Evolutionary conservation across 2,797 vertebrate species (phyloP).

Genomic region (Ctenopoma multispine): DNA sequence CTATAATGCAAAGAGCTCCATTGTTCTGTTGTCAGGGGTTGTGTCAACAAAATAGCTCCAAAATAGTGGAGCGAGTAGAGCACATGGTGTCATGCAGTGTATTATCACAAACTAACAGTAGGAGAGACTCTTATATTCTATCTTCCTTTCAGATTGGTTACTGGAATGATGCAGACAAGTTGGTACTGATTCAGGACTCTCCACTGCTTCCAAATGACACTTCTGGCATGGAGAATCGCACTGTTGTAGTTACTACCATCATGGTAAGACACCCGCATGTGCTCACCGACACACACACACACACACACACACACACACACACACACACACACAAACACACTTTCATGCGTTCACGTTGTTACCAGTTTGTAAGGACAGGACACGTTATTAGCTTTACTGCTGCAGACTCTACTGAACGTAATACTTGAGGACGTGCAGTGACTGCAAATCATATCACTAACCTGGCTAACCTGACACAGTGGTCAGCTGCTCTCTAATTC

Average conservation of each 20-base stretch:
- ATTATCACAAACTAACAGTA: not conserved
- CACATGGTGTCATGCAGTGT: not conserved
- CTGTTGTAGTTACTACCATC: slow-evolving; percentile 95
- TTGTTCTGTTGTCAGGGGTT: not conserved
- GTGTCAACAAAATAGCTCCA: not conserved
- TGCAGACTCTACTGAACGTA: slow-evolving; percentile 16
- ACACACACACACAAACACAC: too few species aligned
- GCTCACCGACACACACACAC: slow-evolving; percentile 13
- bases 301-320: too few species aligned
- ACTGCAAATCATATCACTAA: not conserved
- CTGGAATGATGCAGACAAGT: slow-evolving; percentile 95
- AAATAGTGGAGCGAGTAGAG: not conserved
- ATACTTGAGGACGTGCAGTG: slow-evolving; percentile 8
- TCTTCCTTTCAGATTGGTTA: slow-evolving; percentile 89
- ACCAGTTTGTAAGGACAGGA: slow-evolving; percentile 10
- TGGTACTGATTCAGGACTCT: slow-evolving; percentile 94
- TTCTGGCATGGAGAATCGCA: slow-evolving; percentile 92
- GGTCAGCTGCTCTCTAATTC: not conserved
- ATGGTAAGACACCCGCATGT: slow-evolving; percentile 87
- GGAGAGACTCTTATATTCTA: slow-evolving; percentile 60
- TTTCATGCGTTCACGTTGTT: slow-evolving; percentile 12
- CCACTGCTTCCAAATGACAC: slow-evolving; percentile 92
- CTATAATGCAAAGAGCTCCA: not conserved
- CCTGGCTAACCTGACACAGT: not conserved
- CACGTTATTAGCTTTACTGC: slow-evolving; percentile 25